Base-by-base conservation (phyloP, 2,888 invertebrate species). In the Corythucha ciliata region DNA sequence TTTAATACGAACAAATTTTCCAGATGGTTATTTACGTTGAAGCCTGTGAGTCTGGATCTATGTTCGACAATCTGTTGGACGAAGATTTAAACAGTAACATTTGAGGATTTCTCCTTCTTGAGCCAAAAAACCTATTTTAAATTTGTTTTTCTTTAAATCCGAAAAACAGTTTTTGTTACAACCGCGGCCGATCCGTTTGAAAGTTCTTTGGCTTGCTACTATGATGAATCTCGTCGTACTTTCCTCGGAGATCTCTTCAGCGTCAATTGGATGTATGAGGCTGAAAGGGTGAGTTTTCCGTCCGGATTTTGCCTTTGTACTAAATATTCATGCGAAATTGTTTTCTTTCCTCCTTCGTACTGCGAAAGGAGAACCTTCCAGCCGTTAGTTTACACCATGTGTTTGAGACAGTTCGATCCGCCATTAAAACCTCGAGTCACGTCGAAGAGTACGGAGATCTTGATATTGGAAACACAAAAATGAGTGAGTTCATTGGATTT, bases 261-360 rank as follows among this genome's bases (percentile, higher is more conserved):
- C 58, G 74, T 77, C 16, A 74, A 69, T 50, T 79, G 78, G 78
- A 74, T 78, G n/a, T n/a, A n/a, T n/a, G n/a, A n/a, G n/a, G n/a
- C n/a, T n/a, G n/a, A n/a, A n/a, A n/a, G n/a, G n/a, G n/a, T n/a
- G n/a, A n/a, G n/a, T n/a, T n/a, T n/a, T n/a, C n/a, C n/a, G n/a
- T n/a, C n/a, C n/a, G n/a, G n/a, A n/a, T n/a, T n/a, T n/a, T n/a
- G n/a, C n/a, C n/a, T n/a, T n/a, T n/a, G n/a, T n/a, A n/a, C n/a
- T n/a, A n/a, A n/a, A n/a, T n/a, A n/a, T n/a, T n/a, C n/a, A n/a
- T n/a, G n/a, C n/a, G n/a, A n/a, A n/a, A n/a, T n/a, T n/a, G n/a
- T n/a, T n/a, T n/a, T n/a, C n/a, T n/a, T n/a, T n/a, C n/a, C n/a
- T n/a, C n/a, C n/a, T n/a, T n/a, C n/a, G n/a, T n/a, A n/a, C n/a